Evolutionary conservation across 2,888 invertebrate species (phyloP), one percentile per base, ranked within the genome.

Genomic region (Gymnoscelis rufifasciata): DNA sequence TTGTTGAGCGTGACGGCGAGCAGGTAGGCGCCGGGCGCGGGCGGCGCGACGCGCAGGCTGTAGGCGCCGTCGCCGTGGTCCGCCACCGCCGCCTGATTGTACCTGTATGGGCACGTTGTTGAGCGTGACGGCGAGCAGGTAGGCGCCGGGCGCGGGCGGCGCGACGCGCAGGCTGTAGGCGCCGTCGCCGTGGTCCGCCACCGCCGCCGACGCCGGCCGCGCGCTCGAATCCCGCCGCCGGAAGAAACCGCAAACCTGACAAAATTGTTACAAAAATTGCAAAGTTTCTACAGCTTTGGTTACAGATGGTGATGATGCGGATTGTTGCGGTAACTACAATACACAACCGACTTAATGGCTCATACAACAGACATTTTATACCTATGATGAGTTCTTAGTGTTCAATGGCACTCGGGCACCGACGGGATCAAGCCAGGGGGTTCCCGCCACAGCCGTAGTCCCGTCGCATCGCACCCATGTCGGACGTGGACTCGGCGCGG

Each of bases 61-160:
- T 93, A 93, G 15, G 90, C 88, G 28, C 94, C 94, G 75, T 93
- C 92, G 5, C 90, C 83, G 50, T 86, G 83, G 68, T 93, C 93
- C 1, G 80, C 70, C 7, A 92, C 89, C 37, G 89, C 83, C 14
- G 91, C 89, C n/a, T n/a, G 19, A 19, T 26, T 5, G 7, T 7
- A 93, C 93, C 81, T 92, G 91, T 12, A 94, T 91, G 12, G 91
- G 91, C 46, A 90, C 90, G 38, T 91, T 91, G 59, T 92, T 90
- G 1, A 93, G 81, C 3, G 86, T 90, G 40, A 93, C 87, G 7
- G 90, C 90, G 6, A 93, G 72, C 26, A 90, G 72, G 37, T 93
- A 81, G 0, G 90, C 89, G 3, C 93, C 93, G 12, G 93, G 90
- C 1, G 90, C 83, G 54, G 91, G 90, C 1, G 93, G 92, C 2